phyloP scores from a whole-genome alignment of 2,797 vertebrate species.

The Australoheros facetus region DNA sequence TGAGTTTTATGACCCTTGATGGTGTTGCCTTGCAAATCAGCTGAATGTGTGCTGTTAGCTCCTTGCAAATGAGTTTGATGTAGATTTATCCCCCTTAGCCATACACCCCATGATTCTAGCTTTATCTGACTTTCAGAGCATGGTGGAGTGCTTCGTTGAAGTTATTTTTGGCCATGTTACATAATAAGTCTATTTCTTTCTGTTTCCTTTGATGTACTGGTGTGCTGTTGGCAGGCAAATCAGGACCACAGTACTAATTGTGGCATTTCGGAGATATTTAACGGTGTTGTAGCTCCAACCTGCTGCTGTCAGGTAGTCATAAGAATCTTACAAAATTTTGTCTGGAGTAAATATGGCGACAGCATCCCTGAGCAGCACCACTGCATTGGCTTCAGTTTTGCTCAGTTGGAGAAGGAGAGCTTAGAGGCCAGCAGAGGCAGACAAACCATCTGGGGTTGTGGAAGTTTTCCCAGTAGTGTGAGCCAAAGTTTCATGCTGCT shows the following conservation, averaged over 20 bases:
- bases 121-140: conserved; percentile 44
- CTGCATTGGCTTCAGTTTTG: background rate
- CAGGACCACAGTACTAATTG: conserved; percentile 25
- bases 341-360: background rate
- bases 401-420: conserved; percentile 7
- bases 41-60: conserved; percentile 38
- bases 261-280: conserved; percentile 23
- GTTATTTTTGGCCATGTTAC: conserved; percentile 56
- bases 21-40: conserved; percentile 48
- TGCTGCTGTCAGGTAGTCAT: background rate
- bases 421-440: conserved; percentile 21
- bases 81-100: conserved; percentile 47
- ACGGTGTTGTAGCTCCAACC: conserved; percentile 9
- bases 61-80: conserved; percentile 53
- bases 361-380: background rate
- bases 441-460: conserved; percentile 42
- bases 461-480: conserved; percentile 37
- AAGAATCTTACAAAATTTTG: conserved; percentile 14
- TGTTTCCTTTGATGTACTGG: conserved; percentile 46
- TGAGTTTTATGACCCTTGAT: conserved; percentile 39
- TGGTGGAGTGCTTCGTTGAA: conserved; percentile 33
- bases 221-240: conserved; percentile 39
- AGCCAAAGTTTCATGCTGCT: conserved; percentile 35
- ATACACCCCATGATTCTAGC: conserved; percentile 15
- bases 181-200: conserved; percentile 55